phyloP scores from a whole-genome alignment of 2,113 vertebrate species.

The Neodon shergylaensis region DNA sequence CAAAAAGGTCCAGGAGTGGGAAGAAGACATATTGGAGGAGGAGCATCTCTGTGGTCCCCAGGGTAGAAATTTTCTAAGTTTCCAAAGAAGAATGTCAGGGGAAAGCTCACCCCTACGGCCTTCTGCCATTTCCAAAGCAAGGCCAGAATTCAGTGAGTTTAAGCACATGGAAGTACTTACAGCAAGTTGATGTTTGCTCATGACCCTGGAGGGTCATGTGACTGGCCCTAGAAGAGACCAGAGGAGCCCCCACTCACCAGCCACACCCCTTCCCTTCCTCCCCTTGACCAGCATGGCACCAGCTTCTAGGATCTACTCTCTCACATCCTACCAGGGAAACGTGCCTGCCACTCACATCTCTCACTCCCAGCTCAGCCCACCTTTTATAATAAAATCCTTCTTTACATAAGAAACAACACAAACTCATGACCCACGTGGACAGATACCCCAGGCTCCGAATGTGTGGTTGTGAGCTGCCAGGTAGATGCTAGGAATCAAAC shows the following conservation, averaged over 20 bases:
- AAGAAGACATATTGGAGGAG: neutral
- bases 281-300: neutral
- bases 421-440: neutral
- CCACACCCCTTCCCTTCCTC: neutral
- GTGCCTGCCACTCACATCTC: neutral
- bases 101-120: neutral
- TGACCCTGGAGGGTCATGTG: constrained; percentile 16
- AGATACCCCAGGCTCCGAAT: neutral
- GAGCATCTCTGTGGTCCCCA: constrained; percentile 20
- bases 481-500: neutral
- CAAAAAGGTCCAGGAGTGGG: neutral
- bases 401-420: neutral
- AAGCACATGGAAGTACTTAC: constrained; percentile 61
- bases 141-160: constrained; percentile 54
- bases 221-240: neutral
- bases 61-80: neutral
- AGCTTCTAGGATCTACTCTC: neutral
- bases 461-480: neutral
- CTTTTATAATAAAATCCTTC: neutral
- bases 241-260: neutral
- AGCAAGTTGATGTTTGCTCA: constrained; percentile 66
- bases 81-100: constrained; percentile 42
- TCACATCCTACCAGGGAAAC: neutral
- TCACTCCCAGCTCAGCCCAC: neutral
- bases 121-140: constrained; percentile 57